phyloP scores from a whole-genome alignment of 2,113 vertebrate species.

The Mola mola region DNA sequence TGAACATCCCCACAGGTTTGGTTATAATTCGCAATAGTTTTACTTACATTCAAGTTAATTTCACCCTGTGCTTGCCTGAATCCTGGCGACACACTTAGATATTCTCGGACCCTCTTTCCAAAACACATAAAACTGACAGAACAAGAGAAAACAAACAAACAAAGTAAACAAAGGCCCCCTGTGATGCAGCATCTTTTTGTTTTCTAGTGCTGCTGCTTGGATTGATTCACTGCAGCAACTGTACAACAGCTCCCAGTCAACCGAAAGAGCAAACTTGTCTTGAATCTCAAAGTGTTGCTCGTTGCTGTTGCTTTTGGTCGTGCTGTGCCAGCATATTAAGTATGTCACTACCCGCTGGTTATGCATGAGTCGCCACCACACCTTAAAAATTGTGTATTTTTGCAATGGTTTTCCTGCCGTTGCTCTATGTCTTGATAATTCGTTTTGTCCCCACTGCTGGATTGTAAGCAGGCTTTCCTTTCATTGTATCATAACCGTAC shows the following conservation, averaged over 20 bases:
- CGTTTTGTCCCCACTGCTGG: not conserved
- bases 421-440: too few species aligned
- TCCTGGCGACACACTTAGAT: too few species aligned
- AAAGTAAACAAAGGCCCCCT: slow-evolving; percentile 11
- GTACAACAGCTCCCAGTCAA: not conserved
- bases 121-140: too few species aligned
- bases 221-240: slow-evolving; percentile 17
- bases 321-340: slow-evolving; percentile 31
- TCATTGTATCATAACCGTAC: not conserved
- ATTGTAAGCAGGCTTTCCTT: not conserved
- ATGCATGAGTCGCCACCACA: slow-evolving; percentile 20
- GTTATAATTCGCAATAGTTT: too few species aligned
- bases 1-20: too few species aligned
- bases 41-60: too few species aligned
- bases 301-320: slow-evolving; percentile 21
- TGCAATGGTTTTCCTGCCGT: slow-evolving; percentile 5
- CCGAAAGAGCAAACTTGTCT: slow-evolving; percentile 36
- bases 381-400: too few species aligned
- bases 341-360: slow-evolving; percentile 24
- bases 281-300: slow-evolving; percentile 19
- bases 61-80: too few species aligned
- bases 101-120: too few species aligned
- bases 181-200: slow-evolving; percentile 31
- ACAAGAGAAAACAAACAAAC: slow-evolving; percentile 22
- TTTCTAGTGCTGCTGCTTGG: slow-evolving; percentile 30